A percentile compares a stretch with the other conserved stretches of the same genome.
These are phyloP conservation scores for Choristoneura rosaceana DNA, from an alignment of 2,888 invertebrate genomes.

Conservation along the genomic window DNA sequence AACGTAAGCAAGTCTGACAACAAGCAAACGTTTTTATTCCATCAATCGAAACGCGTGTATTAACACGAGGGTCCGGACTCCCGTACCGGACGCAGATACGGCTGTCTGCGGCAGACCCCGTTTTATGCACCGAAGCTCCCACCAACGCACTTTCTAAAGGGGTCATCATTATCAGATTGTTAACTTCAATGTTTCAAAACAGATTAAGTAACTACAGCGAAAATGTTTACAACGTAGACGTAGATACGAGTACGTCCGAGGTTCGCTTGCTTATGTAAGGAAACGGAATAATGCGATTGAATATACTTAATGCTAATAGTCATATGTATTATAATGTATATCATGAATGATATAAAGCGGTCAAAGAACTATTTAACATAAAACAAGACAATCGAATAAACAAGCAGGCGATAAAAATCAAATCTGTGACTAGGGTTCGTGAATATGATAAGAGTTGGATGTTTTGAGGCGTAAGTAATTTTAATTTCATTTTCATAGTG, in stretches of 20 bases:
- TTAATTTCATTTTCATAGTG: constrained; percentile 47
- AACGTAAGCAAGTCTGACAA: neutral
- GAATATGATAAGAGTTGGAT: constrained; percentile 4
- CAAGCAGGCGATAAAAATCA: neutral
- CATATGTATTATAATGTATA: no score
- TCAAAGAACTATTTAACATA: constrained; percentile 28
- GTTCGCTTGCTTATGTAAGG: constrained; percentile 8
- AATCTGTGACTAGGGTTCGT: neutral
- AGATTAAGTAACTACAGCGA: neutral
- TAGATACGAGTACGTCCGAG: neutral
- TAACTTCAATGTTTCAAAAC: constrained; percentile 10
- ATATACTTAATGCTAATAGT: constrained; percentile 27
- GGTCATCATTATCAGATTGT: constrained; percentile 8
- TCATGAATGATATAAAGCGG: constrained; percentile 15
- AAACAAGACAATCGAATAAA: constrained; percentile 11
- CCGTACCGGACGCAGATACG: constrained; percentile 69
- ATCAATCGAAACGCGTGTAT: constrained; percentile 52
- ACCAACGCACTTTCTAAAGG: constrained; percentile 5
- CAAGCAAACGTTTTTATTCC: constrained; percentile 30
- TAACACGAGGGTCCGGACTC: constrained; percentile 57
- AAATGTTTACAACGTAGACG: neutral
- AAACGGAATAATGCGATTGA: constrained; percentile 8
- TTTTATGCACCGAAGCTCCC: constrained; percentile 51
- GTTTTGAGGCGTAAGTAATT: constrained; percentile 43
- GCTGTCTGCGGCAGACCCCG: constrained; percentile 61